Conservation (phyloP, 2,888 invertebrate genomes). For the Digitonthophagus gazella region DNA sequence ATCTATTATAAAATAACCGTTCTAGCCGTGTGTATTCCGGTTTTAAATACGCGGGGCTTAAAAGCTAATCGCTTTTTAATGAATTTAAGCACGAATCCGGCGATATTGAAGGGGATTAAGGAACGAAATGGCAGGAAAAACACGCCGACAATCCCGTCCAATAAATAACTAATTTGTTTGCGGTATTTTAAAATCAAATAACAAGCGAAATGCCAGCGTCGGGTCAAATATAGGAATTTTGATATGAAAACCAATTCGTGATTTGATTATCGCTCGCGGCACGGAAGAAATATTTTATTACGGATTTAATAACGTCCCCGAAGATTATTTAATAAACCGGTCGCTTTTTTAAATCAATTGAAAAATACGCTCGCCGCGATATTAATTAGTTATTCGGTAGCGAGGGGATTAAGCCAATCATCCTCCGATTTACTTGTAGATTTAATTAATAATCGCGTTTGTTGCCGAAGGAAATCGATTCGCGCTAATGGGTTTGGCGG, state of each 20-base stretch:
- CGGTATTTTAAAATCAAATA: background rate
- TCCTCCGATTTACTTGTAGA: background rate
- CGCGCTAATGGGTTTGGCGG: background rate
- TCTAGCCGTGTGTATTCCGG: too few species aligned
- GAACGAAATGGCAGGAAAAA: background rate
- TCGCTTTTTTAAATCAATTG: background rate
- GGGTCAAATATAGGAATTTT: background rate
- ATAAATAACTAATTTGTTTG: background rate
- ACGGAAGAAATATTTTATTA: background rate
- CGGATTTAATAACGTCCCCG: background rate
- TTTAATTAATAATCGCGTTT: background rate
- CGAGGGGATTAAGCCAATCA: background rate
- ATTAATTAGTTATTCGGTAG: background rate
- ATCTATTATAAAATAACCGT: too few species aligned
- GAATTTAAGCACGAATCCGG: background rate
- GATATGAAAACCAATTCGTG: background rate
- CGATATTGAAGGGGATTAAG: background rate
- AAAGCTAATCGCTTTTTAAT: background rate
- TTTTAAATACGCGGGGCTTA: too few species aligned
- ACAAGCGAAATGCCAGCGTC: background rate
- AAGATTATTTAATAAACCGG: background rate
- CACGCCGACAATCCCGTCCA: background rate
- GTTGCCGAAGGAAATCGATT: background rate
- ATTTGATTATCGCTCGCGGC: background rate
- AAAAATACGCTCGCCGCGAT: background rate